A percentile compares a stretch with the other conserved stretches of the same genome.
These are phyloP conservation scores for Echinometra lucunter DNA, from an alignment of 53 echinoderm and acorn worm genomes.

Conservation along the genomic window DNA sequence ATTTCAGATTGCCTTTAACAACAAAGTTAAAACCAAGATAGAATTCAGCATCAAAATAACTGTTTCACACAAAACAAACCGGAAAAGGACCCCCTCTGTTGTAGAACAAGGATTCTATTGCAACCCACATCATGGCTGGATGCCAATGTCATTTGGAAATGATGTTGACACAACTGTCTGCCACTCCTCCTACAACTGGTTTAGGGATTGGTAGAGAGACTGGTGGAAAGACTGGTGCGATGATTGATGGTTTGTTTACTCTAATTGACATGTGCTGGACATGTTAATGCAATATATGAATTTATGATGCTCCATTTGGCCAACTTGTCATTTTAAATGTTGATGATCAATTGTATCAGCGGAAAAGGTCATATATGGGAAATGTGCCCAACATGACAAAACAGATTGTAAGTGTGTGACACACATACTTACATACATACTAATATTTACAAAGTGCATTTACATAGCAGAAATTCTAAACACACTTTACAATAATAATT, in stretches of 20 bases:
- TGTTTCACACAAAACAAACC: background rate
- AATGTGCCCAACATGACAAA: background rate
- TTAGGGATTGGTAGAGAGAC: background rate
- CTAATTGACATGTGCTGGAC: conserved; percentile 19
- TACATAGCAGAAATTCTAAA: too few relatives aligned
- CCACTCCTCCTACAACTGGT: conserved; percentile 15
- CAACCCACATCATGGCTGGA: conserved; percentile 9
- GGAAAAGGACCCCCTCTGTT: background rate
- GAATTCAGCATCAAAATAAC: background rate
- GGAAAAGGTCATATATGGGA: background rate
- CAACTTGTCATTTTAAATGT: conserved; percentile 30
- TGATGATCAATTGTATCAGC: background rate
- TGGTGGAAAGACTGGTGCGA: background rate
- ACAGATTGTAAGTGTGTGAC: too few relatives aligned
- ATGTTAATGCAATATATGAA: background rate
- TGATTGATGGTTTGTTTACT: conserved; percentile 3
- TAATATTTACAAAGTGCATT: too few relatives aligned
- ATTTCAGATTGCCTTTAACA: background rate
- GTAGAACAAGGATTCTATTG: background rate
- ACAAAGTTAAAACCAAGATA: background rate
- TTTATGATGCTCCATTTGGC: conserved; percentile 3
- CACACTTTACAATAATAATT: too few relatives aligned
- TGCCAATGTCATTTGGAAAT: conserved; percentile 24
- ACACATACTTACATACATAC: too few relatives aligned
- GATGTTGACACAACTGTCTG: conserved; percentile 60